phyloP scores from a whole-genome alignment of 2,888 invertebrate genomes.

The Oegoconia quadripuncta region DNA sequence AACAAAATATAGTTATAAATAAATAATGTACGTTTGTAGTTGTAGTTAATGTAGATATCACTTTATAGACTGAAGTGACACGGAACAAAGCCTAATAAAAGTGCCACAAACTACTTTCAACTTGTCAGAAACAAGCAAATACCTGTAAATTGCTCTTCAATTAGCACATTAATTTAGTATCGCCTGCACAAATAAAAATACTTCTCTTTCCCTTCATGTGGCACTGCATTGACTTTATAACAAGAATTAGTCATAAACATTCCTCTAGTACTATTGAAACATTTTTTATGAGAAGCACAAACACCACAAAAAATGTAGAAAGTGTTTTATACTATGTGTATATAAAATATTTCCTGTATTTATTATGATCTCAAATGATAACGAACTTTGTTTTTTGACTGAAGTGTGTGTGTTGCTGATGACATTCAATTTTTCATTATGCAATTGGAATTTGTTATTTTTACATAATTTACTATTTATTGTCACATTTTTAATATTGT shows the following conservation, averaged over 20 bases:
- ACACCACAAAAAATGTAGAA: background rate
- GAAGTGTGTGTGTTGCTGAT: slow-evolving; percentile 28
- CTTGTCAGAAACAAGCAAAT: too few relatives aligned
- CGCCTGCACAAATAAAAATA: background rate
- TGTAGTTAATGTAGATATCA: slow-evolving; percentile 10
- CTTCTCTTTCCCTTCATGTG: slow-evolving; percentile 2
- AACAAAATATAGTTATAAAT: background rate
- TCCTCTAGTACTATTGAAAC: slow-evolving; percentile 4
- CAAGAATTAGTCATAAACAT: slow-evolving; percentile 3
- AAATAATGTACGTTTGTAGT: background rate
- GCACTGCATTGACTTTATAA: slow-evolving; percentile 2
- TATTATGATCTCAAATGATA: slow-evolving; percentile 48
- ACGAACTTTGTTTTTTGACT: slow-evolving; percentile 27
- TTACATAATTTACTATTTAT: slow-evolving; percentile 3
- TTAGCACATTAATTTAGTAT: background rate
- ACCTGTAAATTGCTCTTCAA: background rate
- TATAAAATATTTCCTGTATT: slow-evolving; percentile 25
- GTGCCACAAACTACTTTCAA: slow-evolving; percentile 8
- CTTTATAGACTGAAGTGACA: slow-evolving; percentile 16
- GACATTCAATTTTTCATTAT: slow-evolving; percentile 21
- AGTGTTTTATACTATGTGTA: slow-evolving; percentile 2
- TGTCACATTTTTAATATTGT: background rate
- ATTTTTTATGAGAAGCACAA: slow-evolving; percentile 1
- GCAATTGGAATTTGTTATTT: slow-evolving; percentile 4
- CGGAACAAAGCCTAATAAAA: slow-evolving; percentile 14